Evolutionary conservation across 2,888 invertebrate genomes (phyloP), one percentile per base, ranked within the genome.

Genomic region (Lycaena phlaeas): DNA sequence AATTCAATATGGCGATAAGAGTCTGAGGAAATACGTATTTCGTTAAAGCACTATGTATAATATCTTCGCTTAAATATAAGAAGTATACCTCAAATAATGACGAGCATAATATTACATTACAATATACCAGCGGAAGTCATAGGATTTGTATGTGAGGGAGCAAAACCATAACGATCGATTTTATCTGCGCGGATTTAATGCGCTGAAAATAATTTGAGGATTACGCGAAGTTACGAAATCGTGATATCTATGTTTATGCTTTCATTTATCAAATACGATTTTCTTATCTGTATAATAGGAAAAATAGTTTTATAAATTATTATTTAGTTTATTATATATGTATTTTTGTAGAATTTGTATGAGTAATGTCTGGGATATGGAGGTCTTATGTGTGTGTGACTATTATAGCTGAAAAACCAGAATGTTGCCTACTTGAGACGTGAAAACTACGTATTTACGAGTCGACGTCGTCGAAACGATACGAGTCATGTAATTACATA

Each of bases 121-220:
- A 34, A 34, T 34, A 34, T 18, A 34, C 34, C 18, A 34, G 17
- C 34, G 34, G 34, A 34, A 40, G 31, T 40, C 27, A 40, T 40
- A 31, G 40, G 27, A 31, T 40, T 26, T 40, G 40, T 40, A 27
- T 40, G 40, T 31, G 40, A 31, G 40, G 40, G 40, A 40, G 31
- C 34, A 40, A 40, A 40, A 34, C 31, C 40, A 40, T 34, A 40
- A 40, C 40, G 40, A 40, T 40, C 39, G 39, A 40, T 40, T 40
- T 40, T 40, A 40, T 40, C 40, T 40, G 40, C 40, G 40, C 40
- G 31, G 31, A 40, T 40, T 40, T 40, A 40, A 40, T 40, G 40
- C 40, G 40, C 40, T 40, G 31, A 34, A 40, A 40, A 31, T 40
- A 40, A 40, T 40, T 34, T 27, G 27, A 34, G 40, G 26, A 40